These are phyloP conservation scores for Griposia aprilina DNA, from an alignment of 2,888 invertebrate species.

Conservation along the genomic window DNA sequence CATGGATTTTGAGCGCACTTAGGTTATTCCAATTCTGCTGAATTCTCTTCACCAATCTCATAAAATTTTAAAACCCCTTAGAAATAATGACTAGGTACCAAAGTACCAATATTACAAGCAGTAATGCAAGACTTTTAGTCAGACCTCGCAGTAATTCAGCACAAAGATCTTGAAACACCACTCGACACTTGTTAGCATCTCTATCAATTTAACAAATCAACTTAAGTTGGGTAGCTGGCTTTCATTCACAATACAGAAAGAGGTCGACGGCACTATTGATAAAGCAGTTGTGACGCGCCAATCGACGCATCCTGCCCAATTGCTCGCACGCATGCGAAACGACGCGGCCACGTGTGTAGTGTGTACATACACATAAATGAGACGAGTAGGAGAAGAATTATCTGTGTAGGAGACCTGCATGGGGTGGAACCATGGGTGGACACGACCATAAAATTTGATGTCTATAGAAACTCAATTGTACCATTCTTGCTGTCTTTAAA, in stretches of 20 bases:
- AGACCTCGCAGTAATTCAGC: slow-evolving; percentile 11
- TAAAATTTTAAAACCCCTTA: too few species aligned
- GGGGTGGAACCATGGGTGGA: neutral
- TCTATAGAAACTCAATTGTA: neutral
- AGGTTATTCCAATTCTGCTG: neutral
- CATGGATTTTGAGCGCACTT: neutral
- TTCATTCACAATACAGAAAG: slow-evolving; percentile 74
- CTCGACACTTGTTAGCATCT: slow-evolving; percentile 48
- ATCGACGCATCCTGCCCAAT: slow-evolving; percentile 80
- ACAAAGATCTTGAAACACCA: slow-evolving; percentile 27
- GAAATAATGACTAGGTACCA: neutral
- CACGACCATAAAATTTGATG: too few species aligned
- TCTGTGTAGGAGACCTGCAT: neutral
- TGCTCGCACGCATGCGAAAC: slow-evolving; percentile 70
- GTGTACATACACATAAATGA: slow-evolving; percentile 49
- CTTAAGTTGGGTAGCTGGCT: slow-evolving; percentile 57
- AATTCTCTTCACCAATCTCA: neutral
- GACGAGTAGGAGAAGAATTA: slow-evolving; percentile 16
- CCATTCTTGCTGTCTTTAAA: neutral
- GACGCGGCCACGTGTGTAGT: slow-evolving; percentile 50
- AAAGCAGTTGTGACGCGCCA: slow-evolving; percentile 74
- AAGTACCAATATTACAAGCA: neutral
- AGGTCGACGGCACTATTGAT: slow-evolving; percentile 83
- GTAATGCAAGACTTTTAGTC: neutral
- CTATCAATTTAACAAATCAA: slow-evolving; percentile 68